phyloP scores from a whole-genome alignment of 2,113 vertebrate genomes.

The Carassius auratus region DNA sequence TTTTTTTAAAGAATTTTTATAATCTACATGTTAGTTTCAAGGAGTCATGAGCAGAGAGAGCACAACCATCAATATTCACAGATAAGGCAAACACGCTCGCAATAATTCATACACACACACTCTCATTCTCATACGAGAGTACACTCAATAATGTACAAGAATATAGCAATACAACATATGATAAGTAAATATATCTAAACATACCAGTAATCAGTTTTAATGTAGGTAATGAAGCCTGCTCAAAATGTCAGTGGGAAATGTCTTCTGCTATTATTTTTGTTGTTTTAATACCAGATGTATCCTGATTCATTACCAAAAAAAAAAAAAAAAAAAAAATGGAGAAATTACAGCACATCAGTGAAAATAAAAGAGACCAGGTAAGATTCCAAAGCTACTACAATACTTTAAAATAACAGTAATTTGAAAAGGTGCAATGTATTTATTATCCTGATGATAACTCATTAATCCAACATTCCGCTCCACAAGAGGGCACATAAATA shows the following conservation, averaged over 20 bases:
- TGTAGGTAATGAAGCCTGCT: not conserved
- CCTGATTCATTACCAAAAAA: not conserved
- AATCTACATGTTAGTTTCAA: not conserved
- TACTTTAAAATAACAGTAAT: slow-evolving; percentile 13
- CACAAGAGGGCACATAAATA: slow-evolving; percentile 28
- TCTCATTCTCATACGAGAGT: not conserved
- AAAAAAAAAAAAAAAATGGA: not conserved
- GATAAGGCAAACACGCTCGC: not conserved
- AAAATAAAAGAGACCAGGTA: not conserved
- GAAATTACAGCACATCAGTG: not conserved
- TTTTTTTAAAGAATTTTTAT: not conserved
- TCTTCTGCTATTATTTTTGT: not conserved
- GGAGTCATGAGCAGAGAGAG: not conserved
- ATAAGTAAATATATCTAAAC: not conserved
- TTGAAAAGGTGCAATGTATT: slow-evolving; percentile 17
- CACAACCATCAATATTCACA: not conserved
- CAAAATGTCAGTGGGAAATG: not conserved
- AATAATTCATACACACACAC: not conserved
- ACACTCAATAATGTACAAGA: slow-evolving; percentile 12
- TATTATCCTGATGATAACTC: slow-evolving; percentile 9
- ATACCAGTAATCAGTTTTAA: not conserved
- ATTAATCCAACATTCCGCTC: not conserved
- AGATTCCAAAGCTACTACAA: slow-evolving; percentile 5
- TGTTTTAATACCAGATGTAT: not conserved
- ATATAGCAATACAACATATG: slow-evolving; percentile 7